Base-by-base conservation (phyloP, 23 tunicate species). In the Trididemnum nubilum region DNA sequence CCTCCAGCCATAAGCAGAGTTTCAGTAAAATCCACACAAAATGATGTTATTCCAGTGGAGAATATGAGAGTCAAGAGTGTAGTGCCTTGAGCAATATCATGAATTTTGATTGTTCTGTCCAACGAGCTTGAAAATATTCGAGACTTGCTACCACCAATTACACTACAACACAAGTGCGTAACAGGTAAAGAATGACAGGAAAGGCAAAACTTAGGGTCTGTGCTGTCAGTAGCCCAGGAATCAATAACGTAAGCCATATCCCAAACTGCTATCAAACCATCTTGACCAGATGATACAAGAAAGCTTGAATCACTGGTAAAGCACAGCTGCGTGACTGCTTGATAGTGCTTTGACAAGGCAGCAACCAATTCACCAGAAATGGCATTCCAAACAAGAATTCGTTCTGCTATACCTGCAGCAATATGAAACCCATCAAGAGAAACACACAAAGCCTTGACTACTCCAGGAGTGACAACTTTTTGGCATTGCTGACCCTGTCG, bases 251-350 rank as follows among this genome's bases (percentile, higher is more conserved):
- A 67, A n/a, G 76, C 40, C 51, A 80, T 39, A 71, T 84, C 71
- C 96, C 96, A 90, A 27, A 85, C 89, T 25, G 85, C 25, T 15
- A 90, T 80, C 52, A 90, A 78, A 5, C 96, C 96, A 74, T 90
- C 96, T 25, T 39, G 57, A 34, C 96, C 96, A 24, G 75, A 57
- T 33, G 96, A 39, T 24, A 72, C 78, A 28, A 90, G 34, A 74
- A 64, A 80, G 32, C 82, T 38, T 18, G 51, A 64, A 65, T 90
- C 89, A 73, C 36, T 27, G 0, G 86, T 79, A 36, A 90, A 85
- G n/a, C 64, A 51, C 75, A 90, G 35, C 21, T 58, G 33, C 2
- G 96, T 90, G 21, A 90, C 79, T 70, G 80, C 85, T 73, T 84
- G 96, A 51, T 90, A 90, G 71, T 90, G 96, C 39, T 75, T 71